Evolutionary conservation across 2,113 vertebrate species (phyloP), one percentile per base, ranked within the genome.

Genomic region (Columbina picui): DNA sequence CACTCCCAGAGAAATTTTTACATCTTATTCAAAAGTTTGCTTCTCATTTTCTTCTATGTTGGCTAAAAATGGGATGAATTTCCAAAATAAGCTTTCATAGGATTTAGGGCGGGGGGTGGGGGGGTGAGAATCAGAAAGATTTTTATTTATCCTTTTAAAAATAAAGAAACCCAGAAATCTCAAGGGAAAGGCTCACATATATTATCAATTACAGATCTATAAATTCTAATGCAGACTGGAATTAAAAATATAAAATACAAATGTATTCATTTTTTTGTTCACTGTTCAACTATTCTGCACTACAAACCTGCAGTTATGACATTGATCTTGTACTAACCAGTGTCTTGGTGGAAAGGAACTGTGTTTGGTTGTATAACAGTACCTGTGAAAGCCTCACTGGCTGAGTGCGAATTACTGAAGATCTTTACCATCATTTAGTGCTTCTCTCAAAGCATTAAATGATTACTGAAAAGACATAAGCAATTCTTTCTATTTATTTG

Each of bases 401-500:
- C 39, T 53, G 61, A 73, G 36, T 94, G 93, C 23, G 77, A 88
- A 94, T 93, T 64, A 25, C 74, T 91, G 73, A 96, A 91, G 95
- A 97, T 87, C 93, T 94, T 91, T 91, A 94, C 96, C 91, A 89
- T 89, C 45, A 0, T 95, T 96, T 93, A 81, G 68, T 81, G 74
- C 83, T 86, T 89, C 85, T 88, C 91, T 84, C 38, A 14, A 18
- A 80, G 91, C 91, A 91, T 93, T 90, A 93, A 95, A 81, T 91
- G 86, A 91, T 95, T 82, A 88, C 92, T 81, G 73, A 91, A 93
- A 94, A 95, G 56, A 45, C 64, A 84, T 56, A 81, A 94, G 89
- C 73, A 84, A 84, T 75, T 67, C 68, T 91, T 95, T 94, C 75
- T 90, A 95, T 97, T 96, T 90, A 94, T 90, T 89, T 83, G 82